Evolutionary conservation across 2,113 vertebrate genomes (phyloP), one percentile per base, ranked within the genome.

Genomic region (Hippocampus mohnikei): DNA sequence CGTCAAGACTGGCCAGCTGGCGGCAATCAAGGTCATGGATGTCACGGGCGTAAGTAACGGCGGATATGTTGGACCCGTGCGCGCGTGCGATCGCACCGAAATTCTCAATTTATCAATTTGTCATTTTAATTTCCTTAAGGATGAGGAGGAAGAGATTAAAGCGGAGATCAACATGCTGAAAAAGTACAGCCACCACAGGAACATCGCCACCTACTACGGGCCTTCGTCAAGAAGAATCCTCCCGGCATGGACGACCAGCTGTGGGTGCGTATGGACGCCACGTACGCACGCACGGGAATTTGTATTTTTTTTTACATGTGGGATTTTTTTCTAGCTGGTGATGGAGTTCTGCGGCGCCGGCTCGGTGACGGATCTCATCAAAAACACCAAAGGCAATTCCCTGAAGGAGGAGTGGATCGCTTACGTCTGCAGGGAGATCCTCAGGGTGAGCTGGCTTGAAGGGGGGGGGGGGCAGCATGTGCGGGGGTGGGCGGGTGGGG

Each of bases 101-200:
- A 37, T 37, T 37, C 33, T 37, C 33, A 37, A 0, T 37, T 37
- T 37, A 37, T 37, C 5, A 37, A 33, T 29, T 29, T 2, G 27
- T 2, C 27, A 33, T 33, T 33, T 33, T 33, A 33, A 33, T 33
- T 27, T 27, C 27, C 29, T 29, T 29, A 29, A 99, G 97, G 97
- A 99, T 93, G 97, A 99, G 92, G 97, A 99, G 84, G 97, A 99
- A 90, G 97, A 99, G 91, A 99, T 99, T 91, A 99, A 99, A 89
- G 96, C 97, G 21, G 97, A 99, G 90, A 99, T 99, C 89, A 99
- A 98, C 88, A 99, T 99, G 97, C 85, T 99, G 70, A 99, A 99
- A 86, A 99, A 98, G 82, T 99, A 99, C 87, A 98, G 96, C 74
- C 97, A 99, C 91, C 97, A 99, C 85, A 93, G 97, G 78, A 99